Percentiles rank a stretch among this genome's conserved stretches.
phyloP scores from a whole-genome alignment of 2,888 invertebrate genomes.

The Micoletzkya japonica region DNA sequence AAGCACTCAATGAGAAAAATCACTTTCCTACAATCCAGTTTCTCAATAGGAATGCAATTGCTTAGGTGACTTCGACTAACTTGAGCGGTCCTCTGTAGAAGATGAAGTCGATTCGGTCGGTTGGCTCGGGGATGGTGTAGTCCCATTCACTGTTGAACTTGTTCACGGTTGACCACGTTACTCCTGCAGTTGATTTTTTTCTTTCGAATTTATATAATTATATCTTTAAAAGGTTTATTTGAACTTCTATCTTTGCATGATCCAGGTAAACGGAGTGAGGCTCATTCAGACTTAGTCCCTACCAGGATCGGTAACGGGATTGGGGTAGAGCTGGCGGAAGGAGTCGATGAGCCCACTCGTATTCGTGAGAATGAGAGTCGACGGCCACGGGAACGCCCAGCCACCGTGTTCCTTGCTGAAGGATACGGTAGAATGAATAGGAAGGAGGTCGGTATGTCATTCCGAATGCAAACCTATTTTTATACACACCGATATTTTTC shows the following conservation, averaged over 20 bases:
- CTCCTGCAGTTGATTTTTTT: constrained; percentile 33
- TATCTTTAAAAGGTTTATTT: background rate
- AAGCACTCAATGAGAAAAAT: no score
- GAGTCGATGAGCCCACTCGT: constrained; percentile 40
- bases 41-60: background rate
- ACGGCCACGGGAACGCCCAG: constrained; percentile 46
- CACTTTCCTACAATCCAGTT: background rate
- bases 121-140: constrained; percentile 52
- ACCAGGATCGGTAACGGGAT: constrained; percentile 41
- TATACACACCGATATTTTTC: no score
- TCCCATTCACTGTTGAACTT: constrained; percentile 51
- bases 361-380: constrained; percentile 37
- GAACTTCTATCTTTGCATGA: no score
- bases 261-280: constrained; percentile 3
- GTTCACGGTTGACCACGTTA: constrained; percentile 57
- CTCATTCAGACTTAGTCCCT: background rate
- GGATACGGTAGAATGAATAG: no score
- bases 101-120: constrained; percentile 59
- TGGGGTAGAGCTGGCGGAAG: constrained; percentile 42
- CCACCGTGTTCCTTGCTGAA: constrained; percentile 40
- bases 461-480: no score
- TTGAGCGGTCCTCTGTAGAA: constrained; percentile 41
- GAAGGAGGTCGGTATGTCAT: no score
- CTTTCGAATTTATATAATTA: background rate
- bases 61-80: background rate